Percentiles rank a stretch among this genome's conserved stretches.
These are phyloP conservation scores for Asarcornis scutulata DNA, from an alignment of 2,113 vertebrate species.

Conservation along the genomic window DNA sequence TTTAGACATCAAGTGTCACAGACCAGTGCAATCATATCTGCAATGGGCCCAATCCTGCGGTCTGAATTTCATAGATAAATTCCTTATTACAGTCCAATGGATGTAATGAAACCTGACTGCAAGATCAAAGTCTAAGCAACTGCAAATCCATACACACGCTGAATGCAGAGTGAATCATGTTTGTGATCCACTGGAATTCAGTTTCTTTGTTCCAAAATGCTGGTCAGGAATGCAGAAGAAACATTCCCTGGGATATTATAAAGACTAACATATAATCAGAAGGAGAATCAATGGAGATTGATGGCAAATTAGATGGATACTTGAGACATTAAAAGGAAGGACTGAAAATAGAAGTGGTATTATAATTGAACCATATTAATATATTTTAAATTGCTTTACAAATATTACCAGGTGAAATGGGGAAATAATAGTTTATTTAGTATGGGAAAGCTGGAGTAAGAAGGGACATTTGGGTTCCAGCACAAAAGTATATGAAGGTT, in stretches of 20 bases:
- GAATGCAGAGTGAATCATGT: conserved; percentile 24
- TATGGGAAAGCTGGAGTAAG: not conserved
- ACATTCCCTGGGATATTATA: conserved; percentile 41
- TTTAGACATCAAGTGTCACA: fast-evolving
- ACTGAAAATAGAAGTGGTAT: conserved; percentile 45
- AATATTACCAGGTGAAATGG: conserved; percentile 59
- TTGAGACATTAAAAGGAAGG: conserved; percentile 61
- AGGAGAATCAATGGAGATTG: conserved; percentile 63
- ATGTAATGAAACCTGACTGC: not conserved
- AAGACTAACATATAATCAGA: conserved; percentile 54
- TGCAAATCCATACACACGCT: not conserved
- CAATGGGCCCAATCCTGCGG: not conserved
- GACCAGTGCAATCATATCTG: not conserved
- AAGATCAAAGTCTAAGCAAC: conserved; percentile 4
- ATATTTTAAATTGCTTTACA: conserved; percentile 62
- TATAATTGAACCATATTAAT: conserved; percentile 61
- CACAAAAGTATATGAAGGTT: conserved; percentile 32
- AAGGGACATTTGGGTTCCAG: not conserved
- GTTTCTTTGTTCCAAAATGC: conserved; percentile 54
- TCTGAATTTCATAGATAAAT: not conserved
- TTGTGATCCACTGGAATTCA: not conserved
- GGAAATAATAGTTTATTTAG: conserved; percentile 48
- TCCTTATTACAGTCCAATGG: not conserved
- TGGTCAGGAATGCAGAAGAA: conserved; percentile 50
- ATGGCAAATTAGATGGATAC: conserved; percentile 62